Percentiles rank a stretch among this genome's conserved stretches.
phyloP scores from a whole-genome alignment of 2,113 vertebrate genomes.

The Corythoichthys haematopterus region DNA sequence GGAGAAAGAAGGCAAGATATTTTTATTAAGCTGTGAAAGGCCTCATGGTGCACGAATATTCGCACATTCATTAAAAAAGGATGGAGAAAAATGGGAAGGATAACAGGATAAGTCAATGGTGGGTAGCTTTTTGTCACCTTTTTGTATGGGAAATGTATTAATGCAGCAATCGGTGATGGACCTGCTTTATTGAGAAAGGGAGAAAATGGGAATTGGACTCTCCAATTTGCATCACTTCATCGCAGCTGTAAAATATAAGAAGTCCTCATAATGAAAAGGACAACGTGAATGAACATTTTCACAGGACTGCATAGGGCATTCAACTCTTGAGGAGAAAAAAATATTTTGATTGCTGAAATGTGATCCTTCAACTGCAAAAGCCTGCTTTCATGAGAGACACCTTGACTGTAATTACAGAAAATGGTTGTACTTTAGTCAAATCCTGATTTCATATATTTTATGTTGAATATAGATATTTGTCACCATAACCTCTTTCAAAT shows the following conservation, averaged over 20 bases:
- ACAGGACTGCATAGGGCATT: background rate
- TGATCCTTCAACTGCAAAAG: background rate
- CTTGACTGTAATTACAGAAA: too few species aligned
- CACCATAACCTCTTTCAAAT: too few species aligned
- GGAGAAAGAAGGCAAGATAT: constrained; percentile 42
- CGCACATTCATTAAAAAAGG: constrained; percentile 18
- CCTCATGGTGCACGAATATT: constrained; percentile 19
- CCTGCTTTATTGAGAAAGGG: constrained; percentile 23
- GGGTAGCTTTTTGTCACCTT: constrained; percentile 34
- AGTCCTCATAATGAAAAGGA: background rate
- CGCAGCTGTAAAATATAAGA: too few species aligned
- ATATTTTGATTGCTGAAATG: background rate
- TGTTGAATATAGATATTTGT: too few species aligned
- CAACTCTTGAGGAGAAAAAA: background rate
- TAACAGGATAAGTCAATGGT: constrained; percentile 24
- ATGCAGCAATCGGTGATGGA: constrained; percentile 32
- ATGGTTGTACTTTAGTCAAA: too few species aligned
- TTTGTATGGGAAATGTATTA: constrained; percentile 44
- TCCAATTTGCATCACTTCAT: background rate
- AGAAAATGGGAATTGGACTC: background rate
- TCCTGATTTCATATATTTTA: too few species aligned
- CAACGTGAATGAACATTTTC: background rate
- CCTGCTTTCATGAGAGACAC: too few species aligned
- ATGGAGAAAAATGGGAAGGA: constrained; percentile 23
- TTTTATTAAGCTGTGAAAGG: constrained; percentile 53